phyloP scores from a whole-genome alignment of 2,113 vertebrate genomes.

The human region GRCh38 chr4:165500501-165501000 shows the following conservation, averaged over 20 bases:
- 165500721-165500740: not conserved
- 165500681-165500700: not conserved
- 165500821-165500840: not conserved
- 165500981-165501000: too few species aligned
- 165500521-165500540: accelerated
- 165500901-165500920: too few species aligned
- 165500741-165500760: too few species aligned
- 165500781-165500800: not conserved
- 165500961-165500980: too few species aligned
- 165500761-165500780: too few species aligned
- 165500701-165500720: not conserved
- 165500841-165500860: not conserved
- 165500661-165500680: not conserved
- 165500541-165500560: not conserved
- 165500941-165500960: too few species aligned
- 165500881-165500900: not conserved
- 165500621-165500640: not conserved
- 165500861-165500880: not conserved
- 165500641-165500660: not conserved
- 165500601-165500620: not conserved
- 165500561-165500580: not conserved
- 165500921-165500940: not conserved
- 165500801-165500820: not conserved
- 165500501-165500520: not conserved
- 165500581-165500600: not conserved